Base-by-base conservation (phyloP, 2,797 vertebrate genomes). In the Oophaga sylvatica region DNA sequence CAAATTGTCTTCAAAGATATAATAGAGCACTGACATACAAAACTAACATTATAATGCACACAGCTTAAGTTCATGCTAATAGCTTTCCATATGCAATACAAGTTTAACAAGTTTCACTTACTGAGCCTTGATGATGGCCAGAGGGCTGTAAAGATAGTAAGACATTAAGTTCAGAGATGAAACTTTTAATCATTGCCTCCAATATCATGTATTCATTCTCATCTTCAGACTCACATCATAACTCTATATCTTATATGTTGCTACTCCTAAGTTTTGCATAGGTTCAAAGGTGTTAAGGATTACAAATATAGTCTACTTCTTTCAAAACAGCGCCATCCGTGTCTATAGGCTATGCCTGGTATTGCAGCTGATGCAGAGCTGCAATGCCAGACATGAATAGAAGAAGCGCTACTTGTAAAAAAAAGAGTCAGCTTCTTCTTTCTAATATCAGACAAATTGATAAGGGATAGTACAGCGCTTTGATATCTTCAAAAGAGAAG, bases 91-190 rank as follows among this genome's bases (percentile, higher is more conserved):
- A 48, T 48, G 35, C 41, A 48, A 75, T 75, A 53, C 73, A 11
- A 12, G 41, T 70, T 83, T 71, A 67, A 60, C 16, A n/a, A 62
- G 45, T 67, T 53, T 16, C 41, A 88, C 82, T 88, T 73, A 88
- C 81, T 48, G 45, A 62, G 15, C 62, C 89, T 76, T 63, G 79
- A 0, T 0, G 22, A n/a, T 68, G 82, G 15, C 87, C 84, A 80
- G 92, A 89, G 83, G 91, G 59, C 88, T 29, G 62, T 86, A 90
- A 90, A 87, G 48, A 63, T 83, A 85, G 88, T 73, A 11, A 53
- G 22, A 80, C 89, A 90, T 29, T 17, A 60, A 26, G 20, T 10
- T 65, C 0, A n/a, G 26, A 57, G 48, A 68, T 48, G 9, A 80
- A 5, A 48, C 48, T 4, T 11, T 41, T 15, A 41, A 29, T 26